Evolutionary conservation across 2,113 vertebrate genomes (phyloP), one percentile per base, ranked within the genome.

Genomic region (Dasyprocta punctata): DNA sequence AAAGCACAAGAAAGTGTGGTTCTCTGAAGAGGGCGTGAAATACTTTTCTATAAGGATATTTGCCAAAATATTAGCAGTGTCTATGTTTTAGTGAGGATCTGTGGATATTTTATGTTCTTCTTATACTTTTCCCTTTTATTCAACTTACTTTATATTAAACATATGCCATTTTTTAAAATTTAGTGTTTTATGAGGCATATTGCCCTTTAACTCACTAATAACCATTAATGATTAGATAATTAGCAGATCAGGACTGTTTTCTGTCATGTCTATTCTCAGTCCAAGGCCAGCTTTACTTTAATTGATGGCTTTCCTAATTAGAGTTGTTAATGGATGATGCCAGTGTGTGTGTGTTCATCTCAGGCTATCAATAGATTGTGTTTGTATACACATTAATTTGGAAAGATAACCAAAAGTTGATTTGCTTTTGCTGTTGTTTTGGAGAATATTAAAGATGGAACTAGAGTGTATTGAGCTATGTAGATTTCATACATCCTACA

Each of bases 241-340:
- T 96, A 97, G 90, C 67, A 93, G 81, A 94, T 96, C 82, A 82
- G 85, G 65, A 92, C 60, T 96, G 65, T 90, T 94, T 97, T 94
- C 65, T 89, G 89, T 86, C 89, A 96, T 89, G 82, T 95, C 90
- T 95, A 47, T 88, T 97, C 71, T 94, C 41, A 89, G 73, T 60
- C 83, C 83, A 95, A 93, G 96, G 91, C 86, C 65, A 97, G 83
- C 41, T 97, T 97, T 95, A 90, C 36, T 95, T 96, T 97, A 94
- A 95, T 91, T 97, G 71, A 96, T 86, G 71, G 61, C 28, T 96
- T n/a, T 33, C 22, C 60, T 95, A 97, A 97, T 97, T 92, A 97
- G 54, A 94, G 73, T 89, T 93, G 71, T 94, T 97, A 96, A 94
- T 91, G 71, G 85, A 94, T 96, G 89, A 86, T 91, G 33, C 54